phyloP scores from a whole-genome alignment of 2,888 invertebrate genomes.

The Danaus chrysippus region DNA sequence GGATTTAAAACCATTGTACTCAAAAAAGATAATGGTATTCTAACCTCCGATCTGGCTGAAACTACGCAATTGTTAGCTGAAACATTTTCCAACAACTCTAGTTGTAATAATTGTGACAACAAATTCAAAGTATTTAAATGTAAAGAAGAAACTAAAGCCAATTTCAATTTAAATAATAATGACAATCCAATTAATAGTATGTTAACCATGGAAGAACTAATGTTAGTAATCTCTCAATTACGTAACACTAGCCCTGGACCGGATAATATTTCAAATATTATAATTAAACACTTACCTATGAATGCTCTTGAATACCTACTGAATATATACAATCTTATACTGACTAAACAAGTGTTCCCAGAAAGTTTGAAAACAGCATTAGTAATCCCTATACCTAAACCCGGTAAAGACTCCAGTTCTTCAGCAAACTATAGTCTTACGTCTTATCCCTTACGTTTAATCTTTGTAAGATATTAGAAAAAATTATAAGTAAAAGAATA shows the following conservation, averaged over 20 bases:
- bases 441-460: constrained; percentile 26
- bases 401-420: constrained; percentile 19
- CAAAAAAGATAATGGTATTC: constrained; percentile 10
- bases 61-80: constrained; percentile 13
- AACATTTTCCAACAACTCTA: constrained; percentile 22
- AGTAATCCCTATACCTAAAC: constrained; percentile 30
- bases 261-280: constrained; percentile 25
- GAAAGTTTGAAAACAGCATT: constrained; percentile 27
- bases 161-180: neutral
- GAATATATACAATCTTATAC: constrained; percentile 9
- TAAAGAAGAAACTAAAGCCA: no score
- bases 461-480: constrained; percentile 29
- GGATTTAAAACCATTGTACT: no score
- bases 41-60: neutral
- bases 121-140: no score
- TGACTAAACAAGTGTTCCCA: constrained; percentile 26
- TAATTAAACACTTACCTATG: constrained; percentile 27
- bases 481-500: constrained; percentile 24
- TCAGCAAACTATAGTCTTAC: constrained; percentile 26
- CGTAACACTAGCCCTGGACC: constrained; percentile 25
- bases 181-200: neutral
- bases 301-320: constrained; percentile 20
- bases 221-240: constrained; percentile 12
- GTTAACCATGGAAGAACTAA: constrained; percentile 18
- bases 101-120: constrained; percentile 23